phyloP scores from a whole-genome alignment of 2,797 vertebrate species.

The Hoplostethus mediterraneus region DNA sequence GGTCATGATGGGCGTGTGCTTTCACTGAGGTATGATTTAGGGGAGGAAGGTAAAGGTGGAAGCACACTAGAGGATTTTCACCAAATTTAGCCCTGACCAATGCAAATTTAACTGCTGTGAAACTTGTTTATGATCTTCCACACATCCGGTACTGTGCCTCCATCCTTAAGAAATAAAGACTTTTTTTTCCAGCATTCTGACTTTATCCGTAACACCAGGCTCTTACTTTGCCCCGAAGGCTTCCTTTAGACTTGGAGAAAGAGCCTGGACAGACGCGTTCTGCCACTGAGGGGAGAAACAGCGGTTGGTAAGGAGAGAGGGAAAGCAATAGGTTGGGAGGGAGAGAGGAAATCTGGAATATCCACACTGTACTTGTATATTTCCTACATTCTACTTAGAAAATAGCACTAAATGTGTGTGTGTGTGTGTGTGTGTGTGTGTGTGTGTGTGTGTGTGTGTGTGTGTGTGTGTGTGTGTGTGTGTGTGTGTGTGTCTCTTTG shows the following conservation, averaged over 20 bases:
- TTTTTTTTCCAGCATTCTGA: slow-evolving; percentile 9
- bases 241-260: slow-evolving; percentile 77
- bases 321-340: slow-evolving; percentile 28
- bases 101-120: background rate
- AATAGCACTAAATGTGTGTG: background rate
- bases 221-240: slow-evolving; percentile 76
- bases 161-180: background rate
- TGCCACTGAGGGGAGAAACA: slow-evolving; percentile 55
- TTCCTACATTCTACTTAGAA: too few species aligned
- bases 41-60: slow-evolving; percentile 6
- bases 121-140: too few species aligned
- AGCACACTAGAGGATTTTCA: slow-evolving; percentile 1
- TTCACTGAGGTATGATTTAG: background rate
- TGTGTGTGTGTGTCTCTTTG: background rate
- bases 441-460: too few species aligned
- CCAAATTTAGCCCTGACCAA: background rate
- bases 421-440: too few species aligned
- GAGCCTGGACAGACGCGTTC: slow-evolving; percentile 68
- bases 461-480: too few species aligned
- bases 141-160: slow-evolving; percentile 10
- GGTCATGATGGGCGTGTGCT: background rate
- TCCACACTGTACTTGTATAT: background rate
- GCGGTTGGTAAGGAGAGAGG: slow-evolving; percentile 27
- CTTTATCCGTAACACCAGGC: slow-evolving; percentile 7
- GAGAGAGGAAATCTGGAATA: slow-evolving; percentile 9